A percentile compares a stretch with the other conserved stretches of the same genome.
Conservation (phyloP, 2,113 vertebrate genomes). For the Apeltes quadracus region DNA sequence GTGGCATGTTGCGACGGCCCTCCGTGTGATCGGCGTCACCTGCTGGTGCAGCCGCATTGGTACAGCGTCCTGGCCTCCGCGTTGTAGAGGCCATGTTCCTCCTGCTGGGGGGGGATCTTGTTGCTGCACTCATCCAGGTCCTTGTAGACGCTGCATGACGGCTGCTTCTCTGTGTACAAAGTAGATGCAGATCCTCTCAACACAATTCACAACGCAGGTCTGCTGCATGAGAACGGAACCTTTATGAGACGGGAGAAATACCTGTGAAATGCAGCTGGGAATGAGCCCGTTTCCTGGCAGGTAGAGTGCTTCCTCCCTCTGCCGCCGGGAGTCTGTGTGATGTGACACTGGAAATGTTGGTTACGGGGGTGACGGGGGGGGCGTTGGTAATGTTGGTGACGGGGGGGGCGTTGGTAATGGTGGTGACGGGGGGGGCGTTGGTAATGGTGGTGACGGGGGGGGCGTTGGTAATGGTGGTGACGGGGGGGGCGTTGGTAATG, state of each 20-base stretch:
- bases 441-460: too few relatives aligned
- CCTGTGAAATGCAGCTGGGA: conserved; percentile 39
- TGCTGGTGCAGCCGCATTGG: conserved; percentile 86
- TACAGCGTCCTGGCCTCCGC: conserved; percentile 71
- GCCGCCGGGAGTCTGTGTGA: background rate
- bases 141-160: conserved; percentile 74
- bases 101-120: conserved; percentile 76
- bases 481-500: too few relatives aligned
- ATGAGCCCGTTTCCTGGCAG: background rate
- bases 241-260: conserved; percentile 24
- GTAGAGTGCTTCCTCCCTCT: background rate
- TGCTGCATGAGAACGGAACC: too few relatives aligned
- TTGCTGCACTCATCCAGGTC: conserved; percentile 77
- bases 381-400: too few relatives aligned
- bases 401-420: background rate
- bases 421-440: background rate
- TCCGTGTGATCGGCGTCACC: conserved; percentile 63
- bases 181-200: too few relatives aligned
- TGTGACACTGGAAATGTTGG: background rate
- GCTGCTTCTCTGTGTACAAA: conserved; percentile 52
- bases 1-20: too few relatives aligned
- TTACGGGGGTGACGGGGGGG: background rate
- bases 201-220: too few relatives aligned
- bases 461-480: background rate
- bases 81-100: conserved; percentile 82